A percentile compares a stretch with the other conserved stretches of the same genome.
Conservation (phyloP, 2,888 invertebrate genomes). For the Drosophila tanythrix region DNA sequence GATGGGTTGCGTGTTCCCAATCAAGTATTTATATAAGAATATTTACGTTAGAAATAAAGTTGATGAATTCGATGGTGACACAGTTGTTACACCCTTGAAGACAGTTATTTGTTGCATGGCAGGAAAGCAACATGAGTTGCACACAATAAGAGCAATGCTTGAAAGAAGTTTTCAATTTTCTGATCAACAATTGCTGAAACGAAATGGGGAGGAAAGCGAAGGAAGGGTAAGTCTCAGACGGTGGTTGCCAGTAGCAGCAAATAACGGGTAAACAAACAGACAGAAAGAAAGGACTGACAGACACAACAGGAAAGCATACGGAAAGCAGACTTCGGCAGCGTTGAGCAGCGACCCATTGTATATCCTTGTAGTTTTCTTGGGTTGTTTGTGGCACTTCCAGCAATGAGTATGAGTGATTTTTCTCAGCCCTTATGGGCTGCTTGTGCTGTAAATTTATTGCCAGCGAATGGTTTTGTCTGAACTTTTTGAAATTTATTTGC, state of each 20-base stretch:
- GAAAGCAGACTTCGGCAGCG: conserved; percentile 31
- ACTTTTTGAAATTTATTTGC: conserved; percentile 78
- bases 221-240: conserved; percentile 27
- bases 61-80: conserved; percentile 38
- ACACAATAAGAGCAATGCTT: conserved; percentile 54
- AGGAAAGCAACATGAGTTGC: conserved; percentile 25
- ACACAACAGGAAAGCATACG: conserved; percentile 24
- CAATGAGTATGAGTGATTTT: conserved; percentile 81
- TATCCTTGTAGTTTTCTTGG: conserved; percentile 59
- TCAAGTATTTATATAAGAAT: conserved; percentile 32
- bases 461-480: conserved; percentile 76
- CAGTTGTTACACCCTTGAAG: conserved; percentile 51
- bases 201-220: not conserved
- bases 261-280: conserved; percentile 51
- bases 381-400: conserved; percentile 58
- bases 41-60: conserved; percentile 16
- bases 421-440: conserved; percentile 40
- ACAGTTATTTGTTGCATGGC: conserved; percentile 34
- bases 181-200: conserved; percentile 75
- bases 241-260: conserved; percentile 60
- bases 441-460: conserved; percentile 72
- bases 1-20: conserved; percentile 21
- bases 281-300: conserved; percentile 9
- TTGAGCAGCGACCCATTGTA: conserved; percentile 47
- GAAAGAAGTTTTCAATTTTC: conserved; percentile 79